Conservation (phyloP, 2,797 vertebrate genomes). For the Columba guinea region DNA sequence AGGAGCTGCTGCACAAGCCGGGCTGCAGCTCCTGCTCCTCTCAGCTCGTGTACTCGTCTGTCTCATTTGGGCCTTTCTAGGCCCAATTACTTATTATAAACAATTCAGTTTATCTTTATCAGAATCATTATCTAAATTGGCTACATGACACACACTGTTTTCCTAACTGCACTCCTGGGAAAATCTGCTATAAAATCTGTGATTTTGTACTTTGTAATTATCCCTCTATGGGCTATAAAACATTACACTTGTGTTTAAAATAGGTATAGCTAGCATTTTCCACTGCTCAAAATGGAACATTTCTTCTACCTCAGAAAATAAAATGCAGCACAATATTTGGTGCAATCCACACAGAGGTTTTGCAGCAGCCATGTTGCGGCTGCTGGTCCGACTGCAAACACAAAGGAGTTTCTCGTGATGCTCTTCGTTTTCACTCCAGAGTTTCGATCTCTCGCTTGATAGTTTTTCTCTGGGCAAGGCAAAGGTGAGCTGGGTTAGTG, state of each 20-base stretch:
- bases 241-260: slow-evolving; percentile 87
- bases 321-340: slow-evolving; percentile 59
- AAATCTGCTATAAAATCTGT: slow-evolving; percentile 76
- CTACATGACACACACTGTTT: slow-evolving; percentile 91
- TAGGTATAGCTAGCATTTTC: slow-evolving; percentile 78
- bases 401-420: background rate
- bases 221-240: slow-evolving; percentile 89
- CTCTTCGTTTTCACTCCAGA: background rate
- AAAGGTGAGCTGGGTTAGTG: background rate
- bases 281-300: slow-evolving; percentile 18
- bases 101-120: slow-evolving; percentile 97
- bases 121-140: slow-evolving; percentile 99
- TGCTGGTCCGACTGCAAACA: background rate
- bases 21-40: background rate
- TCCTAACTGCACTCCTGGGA: slow-evolving; percentile 94
- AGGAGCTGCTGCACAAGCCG: rapidly evolving
- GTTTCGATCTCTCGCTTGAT: background rate
- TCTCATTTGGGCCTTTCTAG: slow-evolving; percentile 79
- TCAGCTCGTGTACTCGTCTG: background rate
- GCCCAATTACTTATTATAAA: slow-evolving; percentile 97
- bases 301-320: slow-evolving; percentile 64
- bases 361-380: background rate
- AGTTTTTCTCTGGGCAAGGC: background rate
- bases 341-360: slow-evolving; percentile 1
- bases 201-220: slow-evolving; percentile 92